Evolutionary conservation across 2,888 invertebrate species (phyloP), one percentile per base, ranked within the genome.

Genomic region (Chromoteleia sp.): DNA sequence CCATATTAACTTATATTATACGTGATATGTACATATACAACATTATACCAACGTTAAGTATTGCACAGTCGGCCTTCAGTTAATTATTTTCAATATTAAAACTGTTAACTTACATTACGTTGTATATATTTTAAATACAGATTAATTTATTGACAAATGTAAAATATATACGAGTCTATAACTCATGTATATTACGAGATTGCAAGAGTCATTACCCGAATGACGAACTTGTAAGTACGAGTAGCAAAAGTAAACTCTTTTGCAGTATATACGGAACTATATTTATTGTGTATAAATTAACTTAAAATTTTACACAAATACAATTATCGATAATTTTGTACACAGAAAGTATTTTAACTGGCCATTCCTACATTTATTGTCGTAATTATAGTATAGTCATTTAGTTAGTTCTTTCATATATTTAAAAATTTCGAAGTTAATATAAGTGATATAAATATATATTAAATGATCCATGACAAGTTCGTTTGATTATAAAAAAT

Each of bases 31-130:
- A 19, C 10, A 17, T 19, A 45, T 41, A 2, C 12, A 41, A 14
- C 2, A 10, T 19, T 2, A 17, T 8, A 61, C 0, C n/a, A 59
- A 19, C 29, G n/a, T 12, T n/a, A 21, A 29, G 25, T 41, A 70
- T 70, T 70, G 70, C 70, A 70, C 70, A 14, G 5, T 33, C 45
- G 70, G 70, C 70, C 68, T 67, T 4, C 5, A 17, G 5, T 39
- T 4, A 39, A 14, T n/a, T n/a, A 39, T 3, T 4, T 39, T 39
- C 6, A 8, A 39, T 4, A 39, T 39, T 41, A n/a, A 41, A 54
- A n/a, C 29, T 54, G 30, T 30, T 54, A 54, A 41, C 1, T 41
- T 41, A 12, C 2, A 25, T 25, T 25, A 2, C 5, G 5, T 25
- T 25, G 4, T 41, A 41, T 41, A 41, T n/a, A 36, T 58, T 17